Percentiles rank a stretch among this genome's conserved stretches.
Evolutionary conservation across 35 echinoderm and acorn worm species (phyloP).

Genomic region (Apostichopus japonicus): DNA sequence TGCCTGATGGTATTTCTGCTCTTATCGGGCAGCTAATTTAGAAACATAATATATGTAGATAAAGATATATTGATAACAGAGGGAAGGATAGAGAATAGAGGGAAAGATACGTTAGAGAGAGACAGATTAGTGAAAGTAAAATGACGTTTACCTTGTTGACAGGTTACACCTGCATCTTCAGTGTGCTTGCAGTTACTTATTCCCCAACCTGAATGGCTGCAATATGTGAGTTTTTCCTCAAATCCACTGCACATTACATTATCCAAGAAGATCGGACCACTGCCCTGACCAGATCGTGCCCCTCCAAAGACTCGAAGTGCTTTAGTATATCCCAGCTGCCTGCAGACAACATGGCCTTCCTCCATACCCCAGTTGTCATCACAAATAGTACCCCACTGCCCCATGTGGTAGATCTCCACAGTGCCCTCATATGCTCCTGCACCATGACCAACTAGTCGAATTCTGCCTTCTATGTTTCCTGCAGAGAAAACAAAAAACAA

Average conservation of each 20-base stretch:
- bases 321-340: not conserved
- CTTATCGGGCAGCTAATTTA: no score
- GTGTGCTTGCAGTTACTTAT: not conserved
- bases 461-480: not conserved
- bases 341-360: conserved; percentile 1
- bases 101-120: no score
- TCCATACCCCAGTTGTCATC: not conserved
- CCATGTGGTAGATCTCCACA: conserved; percentile 11
- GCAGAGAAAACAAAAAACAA: no score
- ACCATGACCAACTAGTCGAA: not conserved
- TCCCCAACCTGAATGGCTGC: not conserved
- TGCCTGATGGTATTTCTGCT: no score
- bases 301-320: not conserved
- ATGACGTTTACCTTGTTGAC: no score
- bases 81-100: no score
- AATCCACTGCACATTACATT: not conserved
- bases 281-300: not conserved
- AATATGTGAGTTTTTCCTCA: not conserved
- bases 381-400: conserved; percentile 16
- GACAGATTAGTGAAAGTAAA: no score
- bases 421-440: no score
- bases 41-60: no score
- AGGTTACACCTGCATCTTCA: conserved; percentile 11
- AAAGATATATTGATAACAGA: no score
- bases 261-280: conserved; percentile 14